A percentile compares a stretch with the other conserved stretches of the same genome.
Evolutionary conservation across 2,888 invertebrate genomes (phyloP).

Genomic region (Luperina nickerlii): DNA sequence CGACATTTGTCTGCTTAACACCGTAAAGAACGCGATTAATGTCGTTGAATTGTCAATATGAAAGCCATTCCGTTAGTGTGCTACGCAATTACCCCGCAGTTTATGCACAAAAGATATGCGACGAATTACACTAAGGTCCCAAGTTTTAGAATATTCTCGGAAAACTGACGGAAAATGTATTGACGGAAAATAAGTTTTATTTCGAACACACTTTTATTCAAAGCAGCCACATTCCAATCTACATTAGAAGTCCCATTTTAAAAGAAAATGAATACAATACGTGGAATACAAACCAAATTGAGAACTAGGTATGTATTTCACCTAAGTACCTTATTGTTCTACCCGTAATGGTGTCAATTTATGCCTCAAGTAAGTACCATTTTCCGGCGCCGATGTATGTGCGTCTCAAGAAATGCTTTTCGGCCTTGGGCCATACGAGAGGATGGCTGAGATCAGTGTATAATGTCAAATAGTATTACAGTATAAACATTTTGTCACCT

Average conservation of each 20-base stretch:
- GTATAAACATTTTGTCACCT: slow-evolving; percentile 84
- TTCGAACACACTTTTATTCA: not conserved
- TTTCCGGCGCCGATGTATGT: slow-evolving; percentile 45
- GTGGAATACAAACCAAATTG: slow-evolving; percentile 16
- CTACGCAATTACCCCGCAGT: too few species aligned
- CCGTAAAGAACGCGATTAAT: too few species aligned
- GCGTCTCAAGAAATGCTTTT: slow-evolving; percentile 50
- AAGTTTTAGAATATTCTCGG: not conserved
- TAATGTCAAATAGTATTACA: slow-evolving; percentile 85
- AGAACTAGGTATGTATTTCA: slow-evolving; percentile 17
- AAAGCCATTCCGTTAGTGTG: too few species aligned
- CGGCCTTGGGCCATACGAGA: slow-evolving; percentile 69
- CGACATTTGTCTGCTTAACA: too few species aligned
- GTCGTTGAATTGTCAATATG: too few species aligned
- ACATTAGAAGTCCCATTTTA: not conserved
- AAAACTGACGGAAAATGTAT: not conserved
- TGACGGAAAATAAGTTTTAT: not conserved
- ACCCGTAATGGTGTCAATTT: slow-evolving; percentile 1
- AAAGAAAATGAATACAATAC: slow-evolving; percentile 14
- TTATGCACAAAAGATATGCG: not conserved
- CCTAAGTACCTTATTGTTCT: slow-evolving; percentile 30
- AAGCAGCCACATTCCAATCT: not conserved
- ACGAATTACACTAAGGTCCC: not conserved
- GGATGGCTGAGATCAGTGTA: slow-evolving; percentile 63
- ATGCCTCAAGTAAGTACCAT: slow-evolving; percentile 17